Percentiles rank a stretch among this genome's conserved stretches.
These are phyloP conservation scores for Candidula unifasciata DNA, from an alignment of 2,888 invertebrate genomes.

Conservation along the genomic window DNA sequence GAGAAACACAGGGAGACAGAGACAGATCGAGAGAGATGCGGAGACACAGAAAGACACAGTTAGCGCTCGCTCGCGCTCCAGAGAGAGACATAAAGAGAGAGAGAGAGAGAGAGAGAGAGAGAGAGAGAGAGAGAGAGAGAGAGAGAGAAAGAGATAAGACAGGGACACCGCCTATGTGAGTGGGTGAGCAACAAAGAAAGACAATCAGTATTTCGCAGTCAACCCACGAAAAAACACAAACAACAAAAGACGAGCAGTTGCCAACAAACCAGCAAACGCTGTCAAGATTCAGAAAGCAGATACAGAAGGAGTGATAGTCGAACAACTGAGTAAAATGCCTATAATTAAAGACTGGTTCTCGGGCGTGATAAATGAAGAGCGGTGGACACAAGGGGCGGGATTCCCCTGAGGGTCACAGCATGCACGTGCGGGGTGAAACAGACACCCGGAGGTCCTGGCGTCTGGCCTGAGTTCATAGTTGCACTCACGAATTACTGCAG, in stretches of 20 bases:
- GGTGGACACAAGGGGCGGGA: conserved; percentile 13
- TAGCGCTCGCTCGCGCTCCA: too few species aligned
- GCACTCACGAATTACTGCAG: neutral
- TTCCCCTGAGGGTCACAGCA: conserved; percentile 46
- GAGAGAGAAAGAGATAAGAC: neutral
- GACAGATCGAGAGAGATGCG: too few species aligned
- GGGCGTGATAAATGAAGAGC: conserved; percentile 29
- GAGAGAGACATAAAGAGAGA: neutral
- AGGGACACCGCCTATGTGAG: neutral
- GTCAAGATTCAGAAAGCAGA: neutral
- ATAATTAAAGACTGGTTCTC: conserved; percentile 32
- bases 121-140: neutral
- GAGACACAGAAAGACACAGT: too few species aligned
- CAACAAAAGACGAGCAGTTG: neutral
- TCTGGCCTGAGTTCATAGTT: neutral
- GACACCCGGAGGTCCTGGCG: conserved; percentile 42
- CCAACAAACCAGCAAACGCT: neutral
- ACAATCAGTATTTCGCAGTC: neutral
- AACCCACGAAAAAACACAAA: neutral
- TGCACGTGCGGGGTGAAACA: conserved; percentile 53
- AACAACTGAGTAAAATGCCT: neutral
- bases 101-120: conserved; percentile 3
- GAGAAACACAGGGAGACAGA: too few species aligned
- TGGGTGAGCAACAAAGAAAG: neutral
- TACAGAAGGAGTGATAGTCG: neutral